Evolutionary conservation across 92 coral and sea anemone genomes (phyloP), one percentile per base, ranked within the genome.

Genomic region (Palythoa grandiflora): DNA sequence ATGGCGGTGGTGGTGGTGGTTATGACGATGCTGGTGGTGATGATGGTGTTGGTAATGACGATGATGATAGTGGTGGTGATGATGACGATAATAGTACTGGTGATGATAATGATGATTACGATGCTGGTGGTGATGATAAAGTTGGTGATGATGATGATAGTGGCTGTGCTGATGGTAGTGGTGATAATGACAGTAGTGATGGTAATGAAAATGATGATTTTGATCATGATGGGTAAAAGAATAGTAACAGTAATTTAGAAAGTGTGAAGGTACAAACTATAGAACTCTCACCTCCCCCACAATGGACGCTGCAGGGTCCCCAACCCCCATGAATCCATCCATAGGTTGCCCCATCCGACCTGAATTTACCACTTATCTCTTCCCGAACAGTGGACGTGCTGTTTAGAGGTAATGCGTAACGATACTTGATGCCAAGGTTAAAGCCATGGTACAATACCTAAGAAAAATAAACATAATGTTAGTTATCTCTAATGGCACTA

Each of bases 241-340:
- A 53, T 53, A 15, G 10, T 54, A 54, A 15, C 2, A 54, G 15
- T 54, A 6, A 54, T 28, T 28, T 54, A 54, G 15, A 54, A 54
- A 6, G 60, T 53, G 5, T 44, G 50, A 44, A 2, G 50, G 50
- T 44, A 44, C 50, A 44, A 8, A 71, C 39, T 2, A 3, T 16
- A n/a, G 17, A 28, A 11, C 80, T 50, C 84, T 37, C 51, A 79
- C 84, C 84, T 79, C 84, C 84, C 55, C 84, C 84, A 36, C 84
- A 79, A 65, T 79, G 54, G 15, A 79, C 84, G 55, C 84, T 79
- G 72, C 84, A 79, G n/a, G 84, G 84, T n/a, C 84, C 84, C 84
- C 84, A 79, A 51, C 99, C 99, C 37, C 99, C 93, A 37, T 94
- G 95, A 9, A 96, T 92, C 99, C 99, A 96, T 59, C 98, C 98